Conservation (phyloP, 92 coral and sea anemone species). For the Muricea muricata region DNA sequence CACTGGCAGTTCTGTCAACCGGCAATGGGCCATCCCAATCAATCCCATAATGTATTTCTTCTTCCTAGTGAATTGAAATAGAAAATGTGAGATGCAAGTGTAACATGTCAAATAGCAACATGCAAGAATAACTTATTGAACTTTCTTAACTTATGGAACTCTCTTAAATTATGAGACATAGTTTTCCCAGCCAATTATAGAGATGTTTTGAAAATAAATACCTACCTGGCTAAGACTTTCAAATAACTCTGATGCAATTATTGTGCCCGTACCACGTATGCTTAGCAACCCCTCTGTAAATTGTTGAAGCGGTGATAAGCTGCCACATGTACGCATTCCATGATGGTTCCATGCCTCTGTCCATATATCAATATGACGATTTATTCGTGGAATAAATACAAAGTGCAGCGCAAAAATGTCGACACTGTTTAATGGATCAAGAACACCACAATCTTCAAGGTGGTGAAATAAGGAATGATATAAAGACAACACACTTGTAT, state of each 20-base stretch:
- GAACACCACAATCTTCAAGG: conserved; percentile 42
- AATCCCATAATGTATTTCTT: no score
- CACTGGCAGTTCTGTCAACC: no score
- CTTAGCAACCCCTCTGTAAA: neutral
- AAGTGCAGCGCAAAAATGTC: conserved; percentile 42
- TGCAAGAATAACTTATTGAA: no score
- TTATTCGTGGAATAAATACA: conserved; percentile 31
- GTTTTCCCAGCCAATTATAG: no score
- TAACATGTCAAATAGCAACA: no score
- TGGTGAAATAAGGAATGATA: conserved; percentile 42
- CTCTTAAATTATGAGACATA: no score
- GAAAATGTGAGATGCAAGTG: no score
- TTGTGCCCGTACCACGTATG: neutral
- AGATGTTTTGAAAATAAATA: no score
- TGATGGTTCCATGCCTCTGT: conserved; percentile 47
- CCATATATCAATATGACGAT: conserved; percentile 46
- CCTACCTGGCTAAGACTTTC: neutral
- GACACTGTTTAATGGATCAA: conserved; percentile 14
- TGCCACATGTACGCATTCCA: conserved; percentile 42
- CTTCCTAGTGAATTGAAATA: no score
- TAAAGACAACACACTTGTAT: conserved; percentile 34
- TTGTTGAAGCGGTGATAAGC: conserved; percentile 24
- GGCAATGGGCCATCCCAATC: no score
- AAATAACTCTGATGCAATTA: neutral
- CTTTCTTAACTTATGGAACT: no score